A percentile compares a stretch with the other conserved stretches of the same genome.
Evolutionary conservation across 2,113 vertebrate species (phyloP).

Genomic region (Oreochromis aureus): DNA sequence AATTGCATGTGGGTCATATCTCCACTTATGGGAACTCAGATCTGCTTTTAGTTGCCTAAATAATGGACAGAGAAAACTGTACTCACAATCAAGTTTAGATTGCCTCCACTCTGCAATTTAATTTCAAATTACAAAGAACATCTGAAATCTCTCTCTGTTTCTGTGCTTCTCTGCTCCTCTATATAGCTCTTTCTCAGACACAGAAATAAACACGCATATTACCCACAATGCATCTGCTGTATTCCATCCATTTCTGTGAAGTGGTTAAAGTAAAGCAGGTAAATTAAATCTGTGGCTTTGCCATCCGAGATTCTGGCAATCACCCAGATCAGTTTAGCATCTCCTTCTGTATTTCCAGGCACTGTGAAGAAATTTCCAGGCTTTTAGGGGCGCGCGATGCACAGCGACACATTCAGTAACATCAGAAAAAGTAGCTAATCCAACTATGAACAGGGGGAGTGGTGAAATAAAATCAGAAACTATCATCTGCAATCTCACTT

Average conservation of each 20-base stretch:
- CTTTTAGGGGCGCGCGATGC: neutral
- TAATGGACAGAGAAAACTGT: neutral
- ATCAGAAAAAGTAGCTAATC: slow-evolving; percentile 20
- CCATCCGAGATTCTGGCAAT: slow-evolving; percentile 42
- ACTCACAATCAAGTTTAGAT: neutral
- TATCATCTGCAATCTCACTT: slow-evolving; percentile 44
- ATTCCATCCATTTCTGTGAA: slow-evolving; percentile 29
- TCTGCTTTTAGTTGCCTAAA: slow-evolving; percentile 48
- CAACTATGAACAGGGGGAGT: slow-evolving; percentile 3
- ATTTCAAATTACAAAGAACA: slow-evolving; percentile 19
- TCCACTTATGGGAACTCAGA: slow-evolving; percentile 44
- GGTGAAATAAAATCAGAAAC: slow-evolving; percentile 24
- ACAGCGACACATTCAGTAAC: neutral
- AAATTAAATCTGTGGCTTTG: slow-evolving; percentile 56
- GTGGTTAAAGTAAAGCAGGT: slow-evolving; percentile 38
- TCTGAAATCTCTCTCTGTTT: neutral
- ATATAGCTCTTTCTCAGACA: neutral
- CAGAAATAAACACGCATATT: neutral
- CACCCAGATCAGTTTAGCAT: slow-evolving; percentile 39
- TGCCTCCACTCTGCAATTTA: neutral
- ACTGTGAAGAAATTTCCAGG: slow-evolving; percentile 35
- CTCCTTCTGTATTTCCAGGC: slow-evolving; percentile 42
- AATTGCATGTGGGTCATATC: slow-evolving; percentile 66
- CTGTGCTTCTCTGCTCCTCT: neutral
- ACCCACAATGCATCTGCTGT: slow-evolving; percentile 23